Evolutionary conservation across 2,113 vertebrate species (phyloP).

Genomic region (Zosterops lateralis): DNA sequence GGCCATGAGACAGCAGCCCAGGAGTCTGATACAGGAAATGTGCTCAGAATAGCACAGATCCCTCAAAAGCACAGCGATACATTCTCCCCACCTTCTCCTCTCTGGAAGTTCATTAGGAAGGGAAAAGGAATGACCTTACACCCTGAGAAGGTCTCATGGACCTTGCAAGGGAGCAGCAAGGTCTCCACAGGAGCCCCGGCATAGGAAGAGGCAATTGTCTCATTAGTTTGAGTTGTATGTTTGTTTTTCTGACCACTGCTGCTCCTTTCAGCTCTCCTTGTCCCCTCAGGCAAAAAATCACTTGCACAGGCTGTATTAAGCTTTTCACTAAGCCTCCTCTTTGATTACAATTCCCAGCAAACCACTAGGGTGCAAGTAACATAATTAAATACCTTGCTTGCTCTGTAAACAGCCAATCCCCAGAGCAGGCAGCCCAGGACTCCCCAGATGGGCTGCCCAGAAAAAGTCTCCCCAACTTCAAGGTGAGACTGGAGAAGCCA

Average conservation of each 20-base stretch:
- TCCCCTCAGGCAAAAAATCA: constrained; percentile 63
- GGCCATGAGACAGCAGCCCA: neutral
- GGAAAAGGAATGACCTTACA: neutral
- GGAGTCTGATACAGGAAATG: neutral
- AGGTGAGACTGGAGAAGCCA: neutral
- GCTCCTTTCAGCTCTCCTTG: constrained; percentile 52
- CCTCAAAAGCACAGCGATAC: neutral
- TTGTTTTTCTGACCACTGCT: constrained; percentile 58
- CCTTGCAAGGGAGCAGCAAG: neutral
- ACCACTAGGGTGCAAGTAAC: constrained; percentile 57
- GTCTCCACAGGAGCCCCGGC: constrained; percentile 17
- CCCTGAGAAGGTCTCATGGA: neutral
- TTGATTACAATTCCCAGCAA: constrained; percentile 69
- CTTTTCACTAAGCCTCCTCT: constrained; percentile 61
- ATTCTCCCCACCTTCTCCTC: neutral
- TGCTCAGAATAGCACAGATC: neutral
- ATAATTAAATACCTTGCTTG: constrained; percentile 67
- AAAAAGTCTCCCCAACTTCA: neutral
- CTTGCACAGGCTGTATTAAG: constrained; percentile 56
- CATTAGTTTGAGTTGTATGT: constrained; percentile 37
- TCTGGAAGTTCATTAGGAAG: neutral
- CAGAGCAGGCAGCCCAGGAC: neutral
- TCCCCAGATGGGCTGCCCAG: constrained; percentile 22
- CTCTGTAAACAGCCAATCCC: constrained; percentile 39
- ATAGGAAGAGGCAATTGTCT: constrained; percentile 18